A percentile compares a stretch with the other conserved stretches of the same genome.
Conservation (phyloP, 2,113 vertebrate species). For the Sebastes fasciatus region DNA sequence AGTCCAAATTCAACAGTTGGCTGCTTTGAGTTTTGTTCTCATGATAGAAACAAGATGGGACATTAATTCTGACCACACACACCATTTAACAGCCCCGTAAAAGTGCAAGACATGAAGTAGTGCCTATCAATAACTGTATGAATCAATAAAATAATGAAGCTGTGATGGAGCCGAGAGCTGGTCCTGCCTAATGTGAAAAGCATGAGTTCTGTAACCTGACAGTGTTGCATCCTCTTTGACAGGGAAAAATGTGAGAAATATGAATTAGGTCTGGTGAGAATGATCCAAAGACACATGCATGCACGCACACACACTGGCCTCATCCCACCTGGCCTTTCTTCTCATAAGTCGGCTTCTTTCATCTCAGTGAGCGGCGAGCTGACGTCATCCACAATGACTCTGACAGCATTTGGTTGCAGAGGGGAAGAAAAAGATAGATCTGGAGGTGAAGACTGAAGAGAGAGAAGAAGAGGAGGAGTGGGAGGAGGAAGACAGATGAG, state of each 20-base stretch:
- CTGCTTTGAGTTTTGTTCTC: background rate
- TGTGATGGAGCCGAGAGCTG: background rate
- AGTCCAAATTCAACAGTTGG: background rate
- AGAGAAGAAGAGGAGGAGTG: background rate
- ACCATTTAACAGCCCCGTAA: background rate
- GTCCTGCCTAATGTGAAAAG: background rate
- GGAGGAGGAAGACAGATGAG: constrained; percentile 17
- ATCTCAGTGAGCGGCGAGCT: constrained; percentile 38
- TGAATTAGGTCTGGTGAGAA: constrained; percentile 7
- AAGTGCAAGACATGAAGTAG: background rate
- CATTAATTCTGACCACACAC: background rate
- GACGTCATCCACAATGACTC: constrained; percentile 57
- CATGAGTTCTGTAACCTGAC: background rate
- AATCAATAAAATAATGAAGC: constrained; percentile 18
- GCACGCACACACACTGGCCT: constrained; percentile 6
- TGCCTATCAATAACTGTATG: background rate
- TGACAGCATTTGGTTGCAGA: constrained; percentile 40
- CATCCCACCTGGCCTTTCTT: background rate
- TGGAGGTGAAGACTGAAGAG: background rate
- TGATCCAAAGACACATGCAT: constrained; percentile 23
- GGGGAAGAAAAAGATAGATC: background rate
- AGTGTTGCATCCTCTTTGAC: background rate
- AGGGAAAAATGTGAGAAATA: constrained; percentile 6
- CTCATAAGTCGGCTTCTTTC: constrained; percentile 35
- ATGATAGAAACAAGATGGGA: constrained; percentile 18